phyloP scores from a whole-genome alignment of 37 sponge, comb jelly and placozoan species.

The Chondrilla cf. caribensis region DNA sequence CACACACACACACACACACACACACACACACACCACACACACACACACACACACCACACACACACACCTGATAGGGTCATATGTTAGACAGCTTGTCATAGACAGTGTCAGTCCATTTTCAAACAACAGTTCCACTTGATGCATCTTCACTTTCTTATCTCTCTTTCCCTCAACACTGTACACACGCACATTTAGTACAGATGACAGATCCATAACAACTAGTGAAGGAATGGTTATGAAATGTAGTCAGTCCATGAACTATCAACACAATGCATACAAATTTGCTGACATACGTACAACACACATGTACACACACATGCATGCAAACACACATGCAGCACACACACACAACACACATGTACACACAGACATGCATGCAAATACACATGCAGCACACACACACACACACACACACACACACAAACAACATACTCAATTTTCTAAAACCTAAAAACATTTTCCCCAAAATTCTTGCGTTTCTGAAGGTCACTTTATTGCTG shows the following conservation, averaged over 20 bases:
- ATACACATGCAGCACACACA: not conserved
- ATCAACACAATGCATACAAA: not conserved
- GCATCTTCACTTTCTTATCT: not conserved
- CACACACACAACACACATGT: too few species aligned
- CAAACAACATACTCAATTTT: constrained; percentile 2
- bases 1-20: not conserved
- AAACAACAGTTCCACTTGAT: constrained; percentile 6
- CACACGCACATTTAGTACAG: constrained; percentile 5
- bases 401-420: constrained; percentile 9
- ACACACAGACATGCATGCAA: not conserved
- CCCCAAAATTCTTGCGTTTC: not conserved
- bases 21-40: not conserved
- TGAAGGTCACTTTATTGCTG: not conserved
- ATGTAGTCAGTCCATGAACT: too few species aligned
- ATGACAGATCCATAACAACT: constrained; percentile 4
- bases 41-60: too few species aligned
- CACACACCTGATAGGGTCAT: constrained; percentile 14
- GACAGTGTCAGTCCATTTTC: constrained; percentile 7
- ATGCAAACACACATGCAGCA: too few species aligned
- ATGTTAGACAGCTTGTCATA: constrained; percentile 21
- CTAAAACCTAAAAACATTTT: constrained; percentile 4
- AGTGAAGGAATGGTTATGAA: not conserved
- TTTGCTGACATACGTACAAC: too few species aligned
- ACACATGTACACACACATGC: too few species aligned
- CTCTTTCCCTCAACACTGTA: not conserved